Evolutionary conservation across 2,888 invertebrate genomes (phyloP), one percentile per base, ranked within the genome.

Genomic region (Leptothorax acervorum): DNA sequence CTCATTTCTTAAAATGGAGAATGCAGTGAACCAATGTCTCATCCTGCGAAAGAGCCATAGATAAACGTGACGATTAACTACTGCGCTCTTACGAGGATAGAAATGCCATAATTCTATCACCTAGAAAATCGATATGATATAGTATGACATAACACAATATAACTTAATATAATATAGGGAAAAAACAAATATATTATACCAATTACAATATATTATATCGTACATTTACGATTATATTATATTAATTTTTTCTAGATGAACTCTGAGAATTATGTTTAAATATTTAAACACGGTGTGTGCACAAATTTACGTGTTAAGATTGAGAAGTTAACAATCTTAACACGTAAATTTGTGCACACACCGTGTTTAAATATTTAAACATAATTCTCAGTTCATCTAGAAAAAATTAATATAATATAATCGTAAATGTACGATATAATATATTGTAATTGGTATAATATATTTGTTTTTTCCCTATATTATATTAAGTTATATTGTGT

Each of bases 1-100:
- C 6, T 35, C 6, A 35, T 35, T 48, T 48, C 15, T 48, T 9
- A 8, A 62, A 48, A 62, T 9, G 8, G 12, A 57, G n/a, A n/a
- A n/a, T 98, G 95, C 99, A 99, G 94, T 99, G 99, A 3, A 99
- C 99, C 92, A 99, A 95, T 0, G 99, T 99, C 95, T 99, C 99
- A 95, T 99, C 99, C 97, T 97, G 93, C n/a, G 92, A 93, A 89
- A 68, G 62, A 4, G 9, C n/a, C 51, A 79, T 35, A 11, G 12
- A 35, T 28, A 39, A 55, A 15, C 8, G 3, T 28, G 5, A 8
- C 18, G 65, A 0, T 39, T 18, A 23, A 53, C 5, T 12, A 12
- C 9, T 1, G 4, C 51, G 9, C 71, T 42, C 4, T 18, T 35
- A 18, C 5, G 9, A 3, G 6, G 1, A 23, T 3, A 28, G 12